These are phyloP conservation scores for Vireo altiloquus DNA, from an alignment of 2,113 vertebrate species.

Conservation along the genomic window DNA sequence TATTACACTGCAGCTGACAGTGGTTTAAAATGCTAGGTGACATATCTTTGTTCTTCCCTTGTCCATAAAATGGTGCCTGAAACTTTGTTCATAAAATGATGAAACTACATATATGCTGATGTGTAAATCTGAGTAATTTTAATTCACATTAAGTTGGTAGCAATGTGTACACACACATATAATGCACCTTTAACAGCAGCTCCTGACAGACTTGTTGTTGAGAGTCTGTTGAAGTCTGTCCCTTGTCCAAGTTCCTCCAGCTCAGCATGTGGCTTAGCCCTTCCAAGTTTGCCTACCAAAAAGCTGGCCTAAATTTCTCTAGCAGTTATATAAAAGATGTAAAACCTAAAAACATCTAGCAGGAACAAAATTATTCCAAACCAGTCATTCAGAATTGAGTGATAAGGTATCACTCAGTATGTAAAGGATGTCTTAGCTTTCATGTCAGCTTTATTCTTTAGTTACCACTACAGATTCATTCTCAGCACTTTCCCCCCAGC, in stretches of 20 bases:
- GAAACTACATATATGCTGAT: neutral
- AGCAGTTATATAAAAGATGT: neutral
- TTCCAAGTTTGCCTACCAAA: neutral
- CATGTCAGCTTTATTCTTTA: slow-evolving; percentile 13
- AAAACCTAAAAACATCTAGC: neutral
- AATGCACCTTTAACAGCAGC: neutral
- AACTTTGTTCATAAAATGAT: neutral
- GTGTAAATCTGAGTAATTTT: neutral
- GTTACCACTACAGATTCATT: neutral
- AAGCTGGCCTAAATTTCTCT: neutral
- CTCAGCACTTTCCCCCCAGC: neutral
- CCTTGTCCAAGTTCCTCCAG: neutral
- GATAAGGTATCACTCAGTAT: neutral
- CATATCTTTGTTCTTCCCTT: neutral
- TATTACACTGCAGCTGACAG: neutral
- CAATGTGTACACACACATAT: neutral
- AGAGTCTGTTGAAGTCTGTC: neutral
- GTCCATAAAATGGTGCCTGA: neutral
- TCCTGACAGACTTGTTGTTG: neutral
- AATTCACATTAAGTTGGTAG: neutral
- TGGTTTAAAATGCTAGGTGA: neutral
- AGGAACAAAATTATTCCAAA: neutral
- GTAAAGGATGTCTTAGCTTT: slow-evolving; percentile 38
- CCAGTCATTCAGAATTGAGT: neutral
- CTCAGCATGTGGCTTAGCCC: neutral